Percentiles rank a stretch among this genome's conserved stretches.
phyloP scores from a whole-genome alignment of 2,113 vertebrate genomes.

The Notothenia coriiceps region DNA sequence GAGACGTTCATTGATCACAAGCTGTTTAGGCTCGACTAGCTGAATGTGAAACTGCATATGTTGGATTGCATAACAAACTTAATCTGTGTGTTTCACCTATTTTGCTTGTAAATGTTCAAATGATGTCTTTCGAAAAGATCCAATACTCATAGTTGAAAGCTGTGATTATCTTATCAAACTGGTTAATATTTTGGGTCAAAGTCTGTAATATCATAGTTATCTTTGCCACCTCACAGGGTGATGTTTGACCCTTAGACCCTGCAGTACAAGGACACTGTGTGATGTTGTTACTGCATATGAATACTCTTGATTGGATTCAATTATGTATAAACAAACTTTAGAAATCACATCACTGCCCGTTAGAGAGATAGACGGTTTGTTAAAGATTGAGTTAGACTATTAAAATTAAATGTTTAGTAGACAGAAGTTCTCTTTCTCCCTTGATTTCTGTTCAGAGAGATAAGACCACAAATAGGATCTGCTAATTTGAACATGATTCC shows the following conservation, averaged over 20 bases:
- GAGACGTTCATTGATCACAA: too few relatives aligned
- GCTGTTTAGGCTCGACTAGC: neutral
- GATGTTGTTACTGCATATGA: neutral
- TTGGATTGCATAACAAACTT: neutral
- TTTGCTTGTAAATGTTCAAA: neutral
- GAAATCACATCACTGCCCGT: neutral
- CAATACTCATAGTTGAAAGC: neutral
- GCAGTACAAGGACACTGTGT: neutral
- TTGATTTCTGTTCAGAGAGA: neutral
- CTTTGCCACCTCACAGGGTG: conserved; percentile 58
- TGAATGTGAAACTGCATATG: neutral
- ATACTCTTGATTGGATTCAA: neutral
- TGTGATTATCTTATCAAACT: conserved; percentile 20
- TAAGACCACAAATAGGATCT: neutral
- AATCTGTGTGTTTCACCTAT: neutral
- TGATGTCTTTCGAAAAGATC: neutral
- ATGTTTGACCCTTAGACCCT: conserved; percentile 76
- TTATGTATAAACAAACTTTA: neutral
- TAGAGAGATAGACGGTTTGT: neutral
- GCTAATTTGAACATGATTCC: neutral
- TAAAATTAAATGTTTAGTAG: neutral
- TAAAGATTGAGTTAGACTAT: neutral
- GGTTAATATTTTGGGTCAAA: conserved; percentile 54
- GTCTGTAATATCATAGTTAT: conserved; percentile 44
- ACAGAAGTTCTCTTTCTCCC: neutral